A percentile compares a stretch with the other conserved stretches of the same genome.
These are phyloP conservation scores for Drosophila busckii DNA, from an alignment of 1,140 invertebrate species.

Conservation along the genomic window DNA sequence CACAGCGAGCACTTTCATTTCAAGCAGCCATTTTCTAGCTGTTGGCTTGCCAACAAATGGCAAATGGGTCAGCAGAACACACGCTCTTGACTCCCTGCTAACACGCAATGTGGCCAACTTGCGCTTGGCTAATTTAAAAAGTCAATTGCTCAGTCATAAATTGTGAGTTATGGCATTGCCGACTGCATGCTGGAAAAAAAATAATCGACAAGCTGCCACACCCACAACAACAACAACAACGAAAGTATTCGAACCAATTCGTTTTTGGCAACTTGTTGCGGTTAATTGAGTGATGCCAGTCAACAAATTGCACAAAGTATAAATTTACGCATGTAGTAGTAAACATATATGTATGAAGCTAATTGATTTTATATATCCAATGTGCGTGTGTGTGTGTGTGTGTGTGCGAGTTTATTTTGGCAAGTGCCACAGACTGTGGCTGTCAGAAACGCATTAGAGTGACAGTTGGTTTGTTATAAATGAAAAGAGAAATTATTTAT, in stretches of 20 bases:
- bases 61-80: constrained; percentile 69
- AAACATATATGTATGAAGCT: too few species aligned
- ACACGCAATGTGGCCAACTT: constrained; percentile 18
- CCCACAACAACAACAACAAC: constrained; percentile 19
- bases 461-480: constrained; percentile 18
- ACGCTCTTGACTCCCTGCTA: constrained; percentile 17
- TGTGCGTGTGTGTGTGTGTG: not conserved
- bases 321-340: too few species aligned
- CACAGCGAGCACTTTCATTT: too few species aligned
- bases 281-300: constrained; percentile 56
- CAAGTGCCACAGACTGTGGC: constrained; percentile 22
- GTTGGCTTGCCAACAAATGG: constrained; percentile 27
- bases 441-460: constrained; percentile 57
- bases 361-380: constrained; percentile 44
- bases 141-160: constrained; percentile 26
- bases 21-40: too few species aligned
- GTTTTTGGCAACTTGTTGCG: constrained; percentile 63
- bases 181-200: constrained; percentile 16
- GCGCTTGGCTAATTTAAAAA: constrained; percentile 64
- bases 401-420: too few species aligned
- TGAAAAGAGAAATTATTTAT: constrained; percentile 69
- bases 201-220: constrained; percentile 1
- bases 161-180: not conserved
- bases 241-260: constrained; percentile 50
- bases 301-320: constrained; percentile 49